Evolutionary conservation across 2,888 invertebrate species (phyloP).

Genomic region (Apamea monoglypha): DNA sequence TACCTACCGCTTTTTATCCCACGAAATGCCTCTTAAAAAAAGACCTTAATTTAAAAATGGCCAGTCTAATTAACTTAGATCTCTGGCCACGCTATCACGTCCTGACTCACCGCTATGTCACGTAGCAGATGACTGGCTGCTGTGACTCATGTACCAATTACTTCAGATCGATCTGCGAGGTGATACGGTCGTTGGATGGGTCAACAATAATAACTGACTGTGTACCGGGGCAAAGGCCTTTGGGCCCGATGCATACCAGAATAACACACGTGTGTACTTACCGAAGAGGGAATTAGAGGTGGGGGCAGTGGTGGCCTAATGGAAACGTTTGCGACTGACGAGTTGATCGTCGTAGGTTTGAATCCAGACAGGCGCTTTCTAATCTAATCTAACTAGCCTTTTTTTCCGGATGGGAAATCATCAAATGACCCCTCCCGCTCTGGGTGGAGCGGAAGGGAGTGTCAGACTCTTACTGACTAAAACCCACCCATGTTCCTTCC

Average conservation of each 20-base stretch:
- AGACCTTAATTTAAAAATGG: constrained; percentile 8
- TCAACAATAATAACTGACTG: constrained; percentile 17
- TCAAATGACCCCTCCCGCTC: too few relatives aligned
- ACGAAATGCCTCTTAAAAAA: constrained; percentile 13
- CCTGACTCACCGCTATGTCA: constrained; percentile 30
- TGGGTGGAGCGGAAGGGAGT: too few relatives aligned
- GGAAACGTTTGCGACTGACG: background rate
- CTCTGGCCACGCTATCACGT: constrained; percentile 6
- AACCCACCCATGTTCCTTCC: too few relatives aligned
- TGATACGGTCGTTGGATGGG: background rate
- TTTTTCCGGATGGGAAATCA: too few relatives aligned
- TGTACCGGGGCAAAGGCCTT: background rate
- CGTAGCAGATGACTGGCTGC: constrained; percentile 17
- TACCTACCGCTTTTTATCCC: background rate
- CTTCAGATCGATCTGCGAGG: constrained; percentile 17
- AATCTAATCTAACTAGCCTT: too few relatives aligned
- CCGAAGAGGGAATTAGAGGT: background rate
- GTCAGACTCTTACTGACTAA: too few relatives aligned
- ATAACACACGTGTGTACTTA: too few relatives aligned
- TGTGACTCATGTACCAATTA: constrained; percentile 30
- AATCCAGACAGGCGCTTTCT: background rate
- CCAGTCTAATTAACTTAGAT: constrained; percentile 15
- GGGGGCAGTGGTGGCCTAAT: background rate
- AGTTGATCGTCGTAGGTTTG: background rate
- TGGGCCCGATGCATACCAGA: background rate